These are phyloP conservation scores for Pilophorus perplexus DNA, from an alignment of 2,888 invertebrate species.

Conservation along the genomic window DNA sequence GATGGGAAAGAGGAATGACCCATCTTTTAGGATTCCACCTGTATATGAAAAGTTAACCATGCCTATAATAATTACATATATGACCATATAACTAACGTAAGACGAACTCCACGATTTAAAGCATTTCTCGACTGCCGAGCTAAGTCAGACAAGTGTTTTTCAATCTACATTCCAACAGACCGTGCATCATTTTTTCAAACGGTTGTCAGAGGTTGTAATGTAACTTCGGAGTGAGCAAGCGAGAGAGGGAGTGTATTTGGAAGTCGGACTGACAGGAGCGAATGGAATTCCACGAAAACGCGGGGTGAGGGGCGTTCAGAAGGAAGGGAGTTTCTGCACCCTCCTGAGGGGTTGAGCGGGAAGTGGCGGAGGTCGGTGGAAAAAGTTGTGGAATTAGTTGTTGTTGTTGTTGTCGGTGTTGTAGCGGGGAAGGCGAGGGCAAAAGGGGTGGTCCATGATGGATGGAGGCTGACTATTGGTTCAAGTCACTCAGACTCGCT, in stretches of 20 bases:
- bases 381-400: slow-evolving; percentile 40
- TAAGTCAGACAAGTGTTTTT: slow-evolving; percentile 16
- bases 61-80: too few relatives aligned
- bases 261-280: slow-evolving; percentile 38
- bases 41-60: too few relatives aligned
- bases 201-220: slow-evolving; percentile 35
- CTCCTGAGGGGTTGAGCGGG: slow-evolving; percentile 1
- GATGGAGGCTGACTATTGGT: slow-evolving; percentile 38
- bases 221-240: slow-evolving; percentile 15
- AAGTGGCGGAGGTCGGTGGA: slow-evolving; percentile 15
- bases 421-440: not conserved
- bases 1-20: too few relatives aligned
- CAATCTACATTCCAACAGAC: slow-evolving; percentile 34
- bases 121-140: too few relatives aligned
- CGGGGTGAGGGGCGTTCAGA: slow-evolving; percentile 10
- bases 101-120: too few relatives aligned
- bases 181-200: slow-evolving; percentile 39
- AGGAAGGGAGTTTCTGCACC: slow-evolving; percentile 8
- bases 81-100: too few relatives aligned
- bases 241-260: slow-evolving; percentile 35
- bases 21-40: too few relatives aligned
- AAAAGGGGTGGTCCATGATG: slow-evolving; percentile 26
- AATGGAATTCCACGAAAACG: slow-evolving; percentile 37
- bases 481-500: slow-evolving; percentile 35
- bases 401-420: slow-evolving; percentile 6